Base-by-base conservation (phyloP, 2,888 invertebrate species). In the Tenthredo livida region DNA sequence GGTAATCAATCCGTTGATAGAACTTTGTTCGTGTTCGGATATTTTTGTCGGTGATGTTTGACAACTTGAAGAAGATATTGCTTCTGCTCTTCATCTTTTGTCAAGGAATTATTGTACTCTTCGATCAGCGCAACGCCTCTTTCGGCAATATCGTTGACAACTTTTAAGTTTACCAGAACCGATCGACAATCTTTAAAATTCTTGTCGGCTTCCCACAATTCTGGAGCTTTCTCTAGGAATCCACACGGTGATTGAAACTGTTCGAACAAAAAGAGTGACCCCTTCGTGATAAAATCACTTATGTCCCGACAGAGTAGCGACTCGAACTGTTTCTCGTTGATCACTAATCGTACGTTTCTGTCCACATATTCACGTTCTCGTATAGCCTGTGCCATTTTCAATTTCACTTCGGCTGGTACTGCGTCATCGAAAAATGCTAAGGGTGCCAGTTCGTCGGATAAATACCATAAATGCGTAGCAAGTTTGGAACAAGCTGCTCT, bases 231-330 rank as follows among this genome's bases (percentile, higher is more conserved):
- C 1, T 84, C 33, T 29, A 84, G 5, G 75, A 86, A 86, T 47
- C 61, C 83, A 40, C 47, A 84, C 12, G 85, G 78, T 40, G 50
- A 58, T 43, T 85, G 58, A 58, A 85, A 85, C 29, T 75, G 47
- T 29, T 84, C 37, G 47, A 85, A 85, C 7, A 84, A 47, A n/a
- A 43, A 54, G 29, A 84, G 12, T 17, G 84, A 86, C 47, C 54
- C 50, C 40, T 73, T 43, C 21, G 84, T 54, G 21, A 86, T 70
- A 72, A 86, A 86, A 70, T 86, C 75, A 82, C 84, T 84, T 1
- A 86, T 58, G 50, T 84, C 80, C 33, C 40, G 73, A 29, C 15
- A 15, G 9, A 54, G 12, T 54, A 54, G 9, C 50, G 15, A 10
- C 9, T 54, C 50, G 50, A 54, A 15, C 50, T 10, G 1, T 15